Base-by-base conservation (phyloP, 2,888 invertebrate species). In the Andrena fulva region DNA sequence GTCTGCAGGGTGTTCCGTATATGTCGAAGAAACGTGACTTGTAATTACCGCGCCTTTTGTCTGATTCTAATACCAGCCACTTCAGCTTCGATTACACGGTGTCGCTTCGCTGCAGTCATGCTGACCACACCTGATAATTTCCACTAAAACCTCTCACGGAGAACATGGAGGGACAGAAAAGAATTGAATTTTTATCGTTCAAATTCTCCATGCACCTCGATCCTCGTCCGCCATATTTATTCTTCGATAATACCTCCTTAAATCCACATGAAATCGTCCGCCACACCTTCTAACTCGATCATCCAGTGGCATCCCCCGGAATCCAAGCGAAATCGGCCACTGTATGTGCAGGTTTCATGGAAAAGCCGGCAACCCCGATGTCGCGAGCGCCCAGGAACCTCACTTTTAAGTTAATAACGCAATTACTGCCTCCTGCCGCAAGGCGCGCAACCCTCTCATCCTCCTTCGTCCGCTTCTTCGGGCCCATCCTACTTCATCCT, bases 381-480 rank as follows among this genome's bases (percentile, higher is more conserved):
- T 88, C 86, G 89, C 88, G 76, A 67, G 54, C 73, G 71, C 62
- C 84, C 87, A 79, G 77, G 89, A 87, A 91, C 91, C 91, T 89
- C 87, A 79, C 90, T 91, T 89, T 91, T 90, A 89, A 89, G 90
- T 89, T 91, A 91, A 91, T 91, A 91, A 91, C 89, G 91, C 91
- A 91, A 91, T 91, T 91, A 91, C 91, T 77, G 87, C 84, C 85
- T 87, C 79, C 85, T 83, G 90, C 87, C 88, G 88, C 89, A 85
- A 86, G 87, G 77, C 86, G 81, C 79, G 70, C 79, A 81, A 62
- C 85, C 81, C 84, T 82, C 73, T 76, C 64, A 64, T 80, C 68
- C 74, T 71, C 68, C 35, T 62, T 67, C 73, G 72, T 63, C 70
- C 74, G 74, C 59, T 35, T n/a, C 74, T 52, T 64, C 64, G 54